Base-by-base conservation (phyloP, 1,140 invertebrate species). In the Bombus affinis region DNA sequence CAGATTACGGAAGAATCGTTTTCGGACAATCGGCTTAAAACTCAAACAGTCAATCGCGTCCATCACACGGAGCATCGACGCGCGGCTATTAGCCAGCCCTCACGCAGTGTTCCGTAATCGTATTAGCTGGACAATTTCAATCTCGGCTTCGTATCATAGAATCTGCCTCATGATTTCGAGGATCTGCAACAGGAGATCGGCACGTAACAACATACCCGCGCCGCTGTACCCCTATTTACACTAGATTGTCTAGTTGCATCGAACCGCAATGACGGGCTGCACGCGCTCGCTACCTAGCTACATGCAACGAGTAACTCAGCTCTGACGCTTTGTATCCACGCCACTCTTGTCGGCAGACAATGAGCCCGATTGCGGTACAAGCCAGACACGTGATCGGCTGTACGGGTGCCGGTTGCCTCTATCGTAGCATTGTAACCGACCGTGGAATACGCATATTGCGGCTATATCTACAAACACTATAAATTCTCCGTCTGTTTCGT, bases 311-410 rank as follows among this genome's bases (percentile, higher is more conserved):
- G 44, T 47, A 68, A 73, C 70, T 28, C 42, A 32, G n/a, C 65
- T 32, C 42, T 39, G 47, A 53, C 28, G 83, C 86, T 90, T 88
- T 90, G 83, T 82, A 77, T 28, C 86, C 66, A 35, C 22, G 85
- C 44, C 74, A 66, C 73, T 83, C 83, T 83, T 65, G 72, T 79
- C 62, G 65, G 22, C 53, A 35, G 85, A 90, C 89, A 90, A 90
- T 90, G 83, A 88, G 86, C 74, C 85, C 86, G 78, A 90, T 90
- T 86, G 83, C 83, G 77, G 77, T 78, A 88, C 86, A 71, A 90
- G 68, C 80, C 74, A 75, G 77, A 90, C 89, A 84, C 87, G 86
- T 47, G 83, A 90, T 86, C 81, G 80, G 76, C 83, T 71, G 71
- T 73, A 81, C 83, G 74, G 88, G 66, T 86, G 65, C 70, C 62